Evolutionary conservation across 2,113 vertebrate genomes (phyloP).

Genomic region (Semicossyphus pulcher): DNA sequence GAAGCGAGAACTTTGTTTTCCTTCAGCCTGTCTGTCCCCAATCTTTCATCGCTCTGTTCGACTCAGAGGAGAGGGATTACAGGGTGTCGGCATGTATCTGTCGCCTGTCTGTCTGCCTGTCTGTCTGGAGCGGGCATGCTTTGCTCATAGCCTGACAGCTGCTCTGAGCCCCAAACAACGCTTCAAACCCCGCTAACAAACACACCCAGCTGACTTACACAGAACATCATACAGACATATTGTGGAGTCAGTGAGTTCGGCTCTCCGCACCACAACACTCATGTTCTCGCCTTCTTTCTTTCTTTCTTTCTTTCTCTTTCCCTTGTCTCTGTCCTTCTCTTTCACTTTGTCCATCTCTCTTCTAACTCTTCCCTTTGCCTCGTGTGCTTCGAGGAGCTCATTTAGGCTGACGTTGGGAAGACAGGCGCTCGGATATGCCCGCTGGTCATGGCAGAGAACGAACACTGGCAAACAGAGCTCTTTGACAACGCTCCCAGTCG

Average conservation of each 20-base stretch:
- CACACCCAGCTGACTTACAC: conserved; percentile 63
- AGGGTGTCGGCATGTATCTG: conserved; percentile 55
- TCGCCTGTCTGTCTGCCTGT: conserved; percentile 49
- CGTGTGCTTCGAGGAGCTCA: conserved; percentile 62
- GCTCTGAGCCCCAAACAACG: conserved; percentile 63
- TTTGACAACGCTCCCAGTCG: conserved; percentile 59
- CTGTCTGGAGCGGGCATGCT: conserved; percentile 31
- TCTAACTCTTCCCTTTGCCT: conserved; percentile 18
- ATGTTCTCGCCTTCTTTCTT: conserved; percentile 9
- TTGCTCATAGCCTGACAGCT: conserved; percentile 68
- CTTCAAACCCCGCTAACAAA: conserved; percentile 55
- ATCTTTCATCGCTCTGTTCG: conserved; percentile 55
- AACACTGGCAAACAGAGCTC: conserved; percentile 47
- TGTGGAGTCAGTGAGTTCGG: conserved; percentile 52
- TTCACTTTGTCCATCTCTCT: conserved; percentile 22
- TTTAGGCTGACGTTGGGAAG: conserved; percentile 68
- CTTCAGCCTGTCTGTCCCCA: conserved; percentile 36
- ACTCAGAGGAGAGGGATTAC: conserved; percentile 63
- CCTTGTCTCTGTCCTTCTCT: conserved; percentile 25
- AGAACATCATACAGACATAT: conserved; percentile 61
- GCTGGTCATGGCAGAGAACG: conserved; percentile 52
- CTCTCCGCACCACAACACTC: conserved; percentile 29
- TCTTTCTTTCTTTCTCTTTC: conserved; percentile 23
- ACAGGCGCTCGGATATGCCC: conserved; percentile 57
- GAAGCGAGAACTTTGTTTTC: conserved; percentile 45